phyloP scores from a whole-genome alignment of 2,888 invertebrate genomes.

The Coelopa pilipes region DNA sequence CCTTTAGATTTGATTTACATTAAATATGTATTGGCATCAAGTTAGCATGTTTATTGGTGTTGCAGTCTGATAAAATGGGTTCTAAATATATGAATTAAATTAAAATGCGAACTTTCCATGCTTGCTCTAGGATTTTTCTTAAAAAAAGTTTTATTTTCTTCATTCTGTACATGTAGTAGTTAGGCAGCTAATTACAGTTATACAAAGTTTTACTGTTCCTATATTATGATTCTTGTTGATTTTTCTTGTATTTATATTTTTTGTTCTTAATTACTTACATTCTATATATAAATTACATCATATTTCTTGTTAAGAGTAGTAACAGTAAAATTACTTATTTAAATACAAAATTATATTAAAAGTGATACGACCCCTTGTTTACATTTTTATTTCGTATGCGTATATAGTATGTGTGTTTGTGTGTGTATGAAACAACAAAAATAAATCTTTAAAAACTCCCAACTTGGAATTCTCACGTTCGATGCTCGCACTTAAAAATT shows the following conservation, averaged over 20 bases:
- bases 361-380: slow-evolving; percentile 21
- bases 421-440: background rate
- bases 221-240: too few species aligned
- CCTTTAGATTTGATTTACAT: too few species aligned
- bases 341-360: slow-evolving; percentile 22
- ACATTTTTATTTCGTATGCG: background rate
- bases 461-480: slow-evolving; percentile 18
- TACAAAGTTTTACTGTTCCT: slow-evolving; percentile 24
- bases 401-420: background rate
- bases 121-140: slow-evolving; percentile 7
- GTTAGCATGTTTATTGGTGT: too few species aligned
- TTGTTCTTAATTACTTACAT: slow-evolving; percentile 33
- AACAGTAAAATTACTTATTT: slow-evolving; percentile 31
- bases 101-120: background rate
- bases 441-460: background rate
- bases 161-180: slow-evolving; percentile 31
- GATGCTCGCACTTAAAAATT: background rate
- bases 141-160: slow-evolving; percentile 30
- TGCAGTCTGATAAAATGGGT: too few species aligned
- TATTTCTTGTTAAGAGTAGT: background rate
- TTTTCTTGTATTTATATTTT: slow-evolving; percentile 16
- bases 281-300: slow-evolving; percentile 25
- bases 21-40: too few species aligned
- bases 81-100: background rate
- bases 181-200: slow-evolving; percentile 34